Percentiles rank a stretch among this genome's conserved stretches.
Conservation (phyloP, 2,888 invertebrate genomes). For the Syrista parreyssii region DNA sequence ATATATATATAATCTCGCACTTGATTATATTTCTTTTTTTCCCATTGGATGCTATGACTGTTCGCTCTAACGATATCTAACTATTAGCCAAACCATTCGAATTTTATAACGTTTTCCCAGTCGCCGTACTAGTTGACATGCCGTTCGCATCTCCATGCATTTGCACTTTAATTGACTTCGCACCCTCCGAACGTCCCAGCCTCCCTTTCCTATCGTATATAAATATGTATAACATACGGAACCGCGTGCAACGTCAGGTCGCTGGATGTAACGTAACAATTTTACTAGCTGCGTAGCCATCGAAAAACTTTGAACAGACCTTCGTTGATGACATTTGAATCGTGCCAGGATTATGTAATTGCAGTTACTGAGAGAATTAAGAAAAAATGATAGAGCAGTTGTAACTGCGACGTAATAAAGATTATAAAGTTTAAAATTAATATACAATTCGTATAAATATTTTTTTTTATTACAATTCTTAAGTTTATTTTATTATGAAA, state of each 20-base stretch:
- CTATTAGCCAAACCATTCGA: constrained; percentile 9
- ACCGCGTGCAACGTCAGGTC: constrained; percentile 1
- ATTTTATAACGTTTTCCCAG: constrained; percentile 52
- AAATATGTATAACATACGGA: constrained; percentile 43
- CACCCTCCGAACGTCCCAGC: constrained; percentile 16
- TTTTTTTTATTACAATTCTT: no score
- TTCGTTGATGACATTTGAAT: neutral
- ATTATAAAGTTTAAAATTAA: no score
- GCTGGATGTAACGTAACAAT: constrained; percentile 24
- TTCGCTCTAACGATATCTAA: neutral
- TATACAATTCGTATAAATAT: no score
- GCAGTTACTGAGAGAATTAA: no score
- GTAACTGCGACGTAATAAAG: no score
- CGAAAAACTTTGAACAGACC: constrained; percentile 21
- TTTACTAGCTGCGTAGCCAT: constrained; percentile 36
- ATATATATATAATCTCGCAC: neutral
- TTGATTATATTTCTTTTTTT: no score
- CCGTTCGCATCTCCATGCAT: constrained; percentile 60
- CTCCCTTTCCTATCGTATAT: constrained; percentile 28
- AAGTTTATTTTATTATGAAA: no score
- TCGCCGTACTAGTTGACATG: constrained; percentile 55
- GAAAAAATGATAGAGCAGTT: no score
- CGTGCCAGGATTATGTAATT: neutral
- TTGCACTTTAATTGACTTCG: constrained; percentile 63
- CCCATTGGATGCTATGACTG: no score